These are phyloP conservation scores for Pollenia labialis DNA, from an alignment of 2,888 invertebrate species.

Conservation along the genomic window DNA sequence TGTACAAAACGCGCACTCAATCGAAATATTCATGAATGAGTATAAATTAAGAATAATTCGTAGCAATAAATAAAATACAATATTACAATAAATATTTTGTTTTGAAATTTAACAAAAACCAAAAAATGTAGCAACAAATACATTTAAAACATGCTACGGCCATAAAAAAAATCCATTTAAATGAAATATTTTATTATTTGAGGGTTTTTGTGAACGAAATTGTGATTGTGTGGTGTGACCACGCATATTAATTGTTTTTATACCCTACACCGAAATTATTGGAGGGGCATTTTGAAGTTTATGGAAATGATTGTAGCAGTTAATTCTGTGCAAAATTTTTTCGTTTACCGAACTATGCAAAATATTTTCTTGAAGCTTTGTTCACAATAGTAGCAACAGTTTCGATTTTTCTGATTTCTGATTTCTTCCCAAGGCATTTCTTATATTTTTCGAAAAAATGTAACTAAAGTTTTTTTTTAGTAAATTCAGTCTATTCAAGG, in stretches of 20 bases:
- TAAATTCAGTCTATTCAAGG: too few relatives aligned
- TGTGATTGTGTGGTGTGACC: constrained; percentile 23
- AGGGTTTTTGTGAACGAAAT: constrained; percentile 16
- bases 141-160: neutral
- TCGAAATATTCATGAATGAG: constrained; percentile 44
- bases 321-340: too few relatives aligned
- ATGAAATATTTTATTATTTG: constrained; percentile 12
- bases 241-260: constrained; percentile 54
- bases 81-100: neutral
- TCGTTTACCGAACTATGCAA: too few relatives aligned
- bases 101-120: neutral
- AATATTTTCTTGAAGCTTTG: too few relatives aligned
- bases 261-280: too few relatives aligned
- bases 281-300: too few relatives aligned
- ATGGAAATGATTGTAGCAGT: too few relatives aligned
- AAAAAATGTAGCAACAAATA: neutral
- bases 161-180: neutral
- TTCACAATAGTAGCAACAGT: too few relatives aligned
- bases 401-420: too few relatives aligned
- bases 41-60: constrained; percentile 58
- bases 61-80: constrained; percentile 51
- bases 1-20: neutral
- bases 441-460: too few relatives aligned
- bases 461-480: too few relatives aligned
- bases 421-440: too few relatives aligned